Percentiles rank a stretch among this genome's conserved stretches.
phyloP scores from a whole-genome alignment of 2,113 vertebrate species.

The Lycocorax pyrrhopterus region DNA sequence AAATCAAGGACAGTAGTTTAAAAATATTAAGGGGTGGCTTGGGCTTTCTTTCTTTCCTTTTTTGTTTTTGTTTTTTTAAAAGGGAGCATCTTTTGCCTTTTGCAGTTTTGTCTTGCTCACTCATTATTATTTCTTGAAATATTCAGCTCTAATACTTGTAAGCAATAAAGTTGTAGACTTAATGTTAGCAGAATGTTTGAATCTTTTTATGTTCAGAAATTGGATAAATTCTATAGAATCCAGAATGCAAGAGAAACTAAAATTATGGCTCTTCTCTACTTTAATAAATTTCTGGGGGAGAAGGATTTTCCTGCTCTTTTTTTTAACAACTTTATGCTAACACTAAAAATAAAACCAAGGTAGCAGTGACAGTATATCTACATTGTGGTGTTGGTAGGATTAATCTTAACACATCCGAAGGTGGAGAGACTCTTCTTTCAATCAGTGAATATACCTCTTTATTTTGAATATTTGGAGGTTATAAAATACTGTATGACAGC shows the following conservation, averaged over 20 bases:
- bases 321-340: slow-evolving; percentile 9
- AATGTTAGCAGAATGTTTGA: slow-evolving; percentile 7
- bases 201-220: slow-evolving; percentile 19
- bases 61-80: neutral
- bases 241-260: slow-evolving; percentile 11
- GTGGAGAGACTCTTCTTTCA: slow-evolving; percentile 36
- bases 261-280: neutral
- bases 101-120: neutral
- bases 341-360: slow-evolving; percentile 2
- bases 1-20: slow-evolving; percentile 87
- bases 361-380: neutral
- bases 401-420: slow-evolving; percentile 10
- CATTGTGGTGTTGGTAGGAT: neutral
- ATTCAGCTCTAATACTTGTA: slow-evolving; percentile 17
- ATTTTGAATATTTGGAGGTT: slow-evolving; percentile 71
- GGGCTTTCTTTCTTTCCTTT: neutral
- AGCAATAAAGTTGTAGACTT: neutral
- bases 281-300: slow-evolving; percentile 20
- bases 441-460: slow-evolving; percentile 61
- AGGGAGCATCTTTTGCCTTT: neutral
- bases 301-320: slow-evolving; percentile 2
- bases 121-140: neutral
- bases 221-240: neutral
- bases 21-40: slow-evolving; percentile 45
- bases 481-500: slow-evolving; percentile 67